phyloP scores from a whole-genome alignment of 2,797 vertebrate genomes.

The Acridotheres tristis region DNA sequence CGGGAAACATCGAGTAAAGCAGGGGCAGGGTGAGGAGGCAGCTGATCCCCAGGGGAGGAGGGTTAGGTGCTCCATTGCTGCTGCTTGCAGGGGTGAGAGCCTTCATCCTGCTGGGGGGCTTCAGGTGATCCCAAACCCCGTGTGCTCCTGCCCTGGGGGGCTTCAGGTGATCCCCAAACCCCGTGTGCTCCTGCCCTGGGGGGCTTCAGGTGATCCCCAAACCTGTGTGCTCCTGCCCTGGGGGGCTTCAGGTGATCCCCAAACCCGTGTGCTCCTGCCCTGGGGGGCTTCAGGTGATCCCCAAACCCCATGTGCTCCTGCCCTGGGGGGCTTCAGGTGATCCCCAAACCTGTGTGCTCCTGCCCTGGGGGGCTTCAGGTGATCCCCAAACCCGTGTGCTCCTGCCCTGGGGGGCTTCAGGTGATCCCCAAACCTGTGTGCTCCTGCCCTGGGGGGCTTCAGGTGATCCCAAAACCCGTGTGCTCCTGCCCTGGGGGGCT shows the following conservation, averaged over 20 bases:
- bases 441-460: fast-evolving
- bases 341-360: not conserved
- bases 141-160: too few species aligned
- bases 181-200: not conserved
- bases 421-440: too few species aligned
- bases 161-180: not conserved
- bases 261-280: not conserved
- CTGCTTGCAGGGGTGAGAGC: fast-evolving
- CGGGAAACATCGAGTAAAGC: not conserved
- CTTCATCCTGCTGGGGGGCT: fast-evolving
- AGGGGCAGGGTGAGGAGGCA: not conserved
- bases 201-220: not conserved
- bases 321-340: not conserved
- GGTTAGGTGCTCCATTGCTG: not conserved
- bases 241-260: not conserved
- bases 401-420: too few species aligned
- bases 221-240: too few species aligned
- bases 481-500: not conserved
- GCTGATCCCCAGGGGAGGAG: not conserved
- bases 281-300: not conserved
- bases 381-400: too few species aligned
- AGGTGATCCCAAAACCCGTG: not conserved
- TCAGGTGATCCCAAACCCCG: not conserved
- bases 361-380: too few species aligned
- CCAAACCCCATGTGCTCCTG: not conserved